A percentile compares a stretch with the other conserved stretches of the same genome.
Evolutionary conservation across 2,797 vertebrate genomes (phyloP).

Genomic region (Aplochiton taeniatus): DNA sequence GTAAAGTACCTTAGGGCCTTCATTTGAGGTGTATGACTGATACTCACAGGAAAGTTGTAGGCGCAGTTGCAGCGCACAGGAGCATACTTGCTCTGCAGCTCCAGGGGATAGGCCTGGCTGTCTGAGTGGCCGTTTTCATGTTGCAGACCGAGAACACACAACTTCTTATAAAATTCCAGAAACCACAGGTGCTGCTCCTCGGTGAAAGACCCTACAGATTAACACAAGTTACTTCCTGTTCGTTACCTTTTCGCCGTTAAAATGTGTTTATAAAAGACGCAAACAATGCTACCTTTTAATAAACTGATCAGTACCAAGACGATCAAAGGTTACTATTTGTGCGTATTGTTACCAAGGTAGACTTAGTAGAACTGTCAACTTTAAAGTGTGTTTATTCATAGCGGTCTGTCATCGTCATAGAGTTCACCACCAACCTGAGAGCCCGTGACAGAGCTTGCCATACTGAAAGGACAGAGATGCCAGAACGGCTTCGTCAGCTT

Average conservation of each 20-base stretch:
- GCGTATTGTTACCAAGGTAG: too few relatives aligned
- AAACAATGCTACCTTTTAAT: too few relatives aligned
- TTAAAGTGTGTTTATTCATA: too few relatives aligned
- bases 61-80: constrained; percentile 92
- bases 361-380: too few relatives aligned
- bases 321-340: too few relatives aligned
- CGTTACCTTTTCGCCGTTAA: too few relatives aligned
- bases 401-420: not conserved
- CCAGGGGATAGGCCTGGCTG: constrained; percentile 80
- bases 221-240: not conserved
- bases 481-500: constrained; percentile 85
- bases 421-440: constrained; percentile 80
- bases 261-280: too few relatives aligned
- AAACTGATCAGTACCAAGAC: too few relatives aligned
- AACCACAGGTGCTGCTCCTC: constrained; percentile 88
- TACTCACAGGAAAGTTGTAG: constrained; percentile 91
- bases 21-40: not conserved
- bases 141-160: constrained; percentile 86
- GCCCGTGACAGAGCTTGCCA: constrained; percentile 90
- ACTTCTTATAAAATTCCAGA: constrained; percentile 90
- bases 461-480: constrained; percentile 90
- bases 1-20: not conserved
- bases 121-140: constrained; percentile 86
- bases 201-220: constrained; percentile 81
- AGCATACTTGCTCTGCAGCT: constrained; percentile 84